A percentile compares a stretch with the other conserved stretches of the same genome.
These are phyloP conservation scores for Phalera bucephala DNA, from an alignment of 2,888 invertebrate species.

Conservation along the genomic window DNA sequence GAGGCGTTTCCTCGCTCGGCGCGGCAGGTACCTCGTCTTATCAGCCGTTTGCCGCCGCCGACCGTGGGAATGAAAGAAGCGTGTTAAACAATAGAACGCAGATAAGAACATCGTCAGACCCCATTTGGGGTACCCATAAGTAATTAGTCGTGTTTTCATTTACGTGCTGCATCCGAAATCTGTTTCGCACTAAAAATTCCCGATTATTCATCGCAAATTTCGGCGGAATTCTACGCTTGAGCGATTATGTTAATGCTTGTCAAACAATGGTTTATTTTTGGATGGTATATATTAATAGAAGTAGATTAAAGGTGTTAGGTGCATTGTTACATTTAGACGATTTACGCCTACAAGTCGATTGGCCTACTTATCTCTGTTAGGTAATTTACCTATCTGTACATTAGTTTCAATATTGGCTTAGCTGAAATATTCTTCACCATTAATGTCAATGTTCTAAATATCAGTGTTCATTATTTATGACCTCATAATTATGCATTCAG, in stretches of 20 bases:
- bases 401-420: too few species aligned
- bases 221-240: conserved; percentile 26
- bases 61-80: conserved; percentile 80
- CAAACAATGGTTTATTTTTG: conserved; percentile 23
- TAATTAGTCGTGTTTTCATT: conserved; percentile 68
- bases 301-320: neutral
- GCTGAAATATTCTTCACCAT: too few species aligned
- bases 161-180: conserved; percentile 23
- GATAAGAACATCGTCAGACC: conserved; percentile 75
- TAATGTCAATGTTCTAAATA: too few species aligned
- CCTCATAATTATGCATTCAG: neutral
- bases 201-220: conserved; percentile 29
- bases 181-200: conserved; percentile 18
- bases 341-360: neutral
- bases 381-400: too few species aligned
- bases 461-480: neutral
- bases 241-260: conserved; percentile 23
- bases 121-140: conserved; percentile 71
- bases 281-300: neutral
- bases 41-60: conserved; percentile 57
- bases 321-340: neutral
- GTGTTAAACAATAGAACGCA: conserved; percentile 77
- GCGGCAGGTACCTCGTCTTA: conserved; percentile 59
- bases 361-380: neutral
- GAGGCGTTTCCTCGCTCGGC: conserved; percentile 37